Conservation (phyloP, 2,888 invertebrate genomes). For the Corythucha ciliata region DNA sequence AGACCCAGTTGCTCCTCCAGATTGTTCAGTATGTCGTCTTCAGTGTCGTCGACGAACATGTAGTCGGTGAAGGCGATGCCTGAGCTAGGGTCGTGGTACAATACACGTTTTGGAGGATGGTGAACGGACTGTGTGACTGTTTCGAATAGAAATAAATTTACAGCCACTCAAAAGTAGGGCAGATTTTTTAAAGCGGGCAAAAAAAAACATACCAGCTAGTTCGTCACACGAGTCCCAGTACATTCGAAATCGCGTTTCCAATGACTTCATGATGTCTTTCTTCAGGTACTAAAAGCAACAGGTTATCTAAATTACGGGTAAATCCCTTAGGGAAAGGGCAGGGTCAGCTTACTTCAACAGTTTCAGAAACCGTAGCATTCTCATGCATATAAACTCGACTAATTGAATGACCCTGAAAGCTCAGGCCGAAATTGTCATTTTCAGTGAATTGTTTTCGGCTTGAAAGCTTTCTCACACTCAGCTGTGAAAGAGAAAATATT, state of each 20-base stretch:
- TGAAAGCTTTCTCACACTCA: too few relatives aligned
- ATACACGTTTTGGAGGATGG: constrained; percentile 78
- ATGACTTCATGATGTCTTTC: constrained; percentile 74
- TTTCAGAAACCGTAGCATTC: constrained; percentile 63
- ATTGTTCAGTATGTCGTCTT: background rate
- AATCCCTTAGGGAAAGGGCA: constrained; percentile 49
- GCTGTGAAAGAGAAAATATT: too few relatives aligned
- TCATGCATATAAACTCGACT: constrained; percentile 64
- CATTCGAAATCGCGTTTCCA: constrained; percentile 77
- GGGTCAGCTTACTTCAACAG: constrained; percentile 41
- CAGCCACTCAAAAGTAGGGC: too few relatives aligned
- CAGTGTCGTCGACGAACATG: background rate
- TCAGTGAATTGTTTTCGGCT: too few relatives aligned
- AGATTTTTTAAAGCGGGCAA: too few relatives aligned
- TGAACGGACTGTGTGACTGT: constrained; percentile 56
- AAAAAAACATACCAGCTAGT: too few relatives aligned
- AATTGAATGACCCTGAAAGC: constrained; percentile 27
- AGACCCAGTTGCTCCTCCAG: background rate
- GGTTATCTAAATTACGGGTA: constrained; percentile 44
- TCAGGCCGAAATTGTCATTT: too few relatives aligned
- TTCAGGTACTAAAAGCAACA: constrained; percentile 50
- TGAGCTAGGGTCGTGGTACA: constrained; percentile 38
- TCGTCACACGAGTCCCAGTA: constrained; percentile 50
- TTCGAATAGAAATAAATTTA: too few relatives aligned
- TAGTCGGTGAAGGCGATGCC: background rate